Evolutionary conservation across 2,113 vertebrate genomes (phyloP).

Genomic region (Nestor notabilis): DNA sequence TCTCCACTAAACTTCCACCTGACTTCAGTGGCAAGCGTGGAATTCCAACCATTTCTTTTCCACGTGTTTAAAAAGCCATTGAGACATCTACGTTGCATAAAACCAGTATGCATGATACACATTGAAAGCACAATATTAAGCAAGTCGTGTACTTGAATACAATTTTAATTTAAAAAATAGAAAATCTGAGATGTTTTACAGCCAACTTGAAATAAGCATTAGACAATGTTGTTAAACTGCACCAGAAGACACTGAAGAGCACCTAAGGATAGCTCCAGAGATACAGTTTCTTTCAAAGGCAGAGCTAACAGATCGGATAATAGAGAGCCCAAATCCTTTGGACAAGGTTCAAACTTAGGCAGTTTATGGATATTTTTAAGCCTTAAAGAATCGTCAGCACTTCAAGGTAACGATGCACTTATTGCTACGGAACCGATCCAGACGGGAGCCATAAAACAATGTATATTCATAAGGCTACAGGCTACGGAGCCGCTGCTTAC

Average conservation of each 20-base stretch:
- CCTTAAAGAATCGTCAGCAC: conserved; percentile 57
- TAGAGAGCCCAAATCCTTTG: conserved; percentile 72
- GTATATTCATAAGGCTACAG: conserved; percentile 51
- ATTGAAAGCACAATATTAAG: background rate
- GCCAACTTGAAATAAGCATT: background rate
- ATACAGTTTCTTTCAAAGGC: conserved; percentile 77
- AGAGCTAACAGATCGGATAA: conserved; percentile 66
- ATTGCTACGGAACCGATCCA: conserved; percentile 36
- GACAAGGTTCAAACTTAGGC: conserved; percentile 69
- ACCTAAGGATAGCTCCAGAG: conserved; percentile 70
- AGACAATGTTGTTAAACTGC: background rate
- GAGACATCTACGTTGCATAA: background rate
- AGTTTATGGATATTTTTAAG: conserved; percentile 72
- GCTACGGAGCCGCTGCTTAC: conserved; percentile 42
- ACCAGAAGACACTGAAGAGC: conserved; percentile 52
- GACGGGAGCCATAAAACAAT: conserved; percentile 41
- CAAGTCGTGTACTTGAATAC: background rate
- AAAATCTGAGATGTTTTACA: background rate
- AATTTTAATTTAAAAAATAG: background rate
- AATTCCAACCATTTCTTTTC: background rate
- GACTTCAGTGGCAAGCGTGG: background rate
- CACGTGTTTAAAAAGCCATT: background rate
- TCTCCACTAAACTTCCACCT: background rate
- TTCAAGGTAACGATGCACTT: conserved; percentile 65
- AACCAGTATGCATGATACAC: background rate